Evolutionary conservation across 2,797 vertebrate species (phyloP), one percentile per base, ranked within the genome.

Genomic region (Enteromius trimaculatus): DNA sequence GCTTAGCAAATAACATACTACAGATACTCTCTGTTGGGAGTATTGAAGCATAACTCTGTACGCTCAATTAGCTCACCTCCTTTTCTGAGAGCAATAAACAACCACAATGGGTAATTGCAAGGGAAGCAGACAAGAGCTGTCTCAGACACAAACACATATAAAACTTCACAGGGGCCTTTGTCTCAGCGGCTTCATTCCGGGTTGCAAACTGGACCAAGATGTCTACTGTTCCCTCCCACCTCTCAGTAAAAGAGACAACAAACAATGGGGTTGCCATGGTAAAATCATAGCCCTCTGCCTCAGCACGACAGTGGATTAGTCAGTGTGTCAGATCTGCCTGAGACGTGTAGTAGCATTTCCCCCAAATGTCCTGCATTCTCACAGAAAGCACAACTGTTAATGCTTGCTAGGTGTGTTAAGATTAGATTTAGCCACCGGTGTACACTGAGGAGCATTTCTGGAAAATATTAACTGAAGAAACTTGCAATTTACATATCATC

Each of bases 261-360:
- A 93, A 95, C 93, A 94, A 91, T 92, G 87, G 7, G 66, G 92
- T 93, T 92, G 91, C 92, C 90, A 93, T 88, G 92, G 92, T 84
- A 87, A 91, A 88, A 85, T 88, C 84, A 74, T 84, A 86, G 69
- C 62, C 69, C 85, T 84, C 83, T 16, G 86, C 82, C 85, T 85
- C 88, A 58, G 74, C 80, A 82, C 85, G 86, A 86, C 81, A 78
- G 84, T 88, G 80, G 84, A 80, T 89, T 80, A 87, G 82, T 85
- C 64, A 86, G 81, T 86, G 87, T 86, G 84, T 89, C 87, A 83
- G 85, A 64, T 89, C 34, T 34, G 69, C 69, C 74, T 39, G 23
- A 21, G 58, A 19, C 26, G 9, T 55, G 42, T 11, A 71, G 64
- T 82, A 65, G 47, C 39, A 74, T 55, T 55, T 77, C n/a, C 26